Evolutionary conservation across 1,140 invertebrate genomes (phyloP), one percentile per base, ranked within the genome.

Genomic region (Saccostrea cuccullata): DNA sequence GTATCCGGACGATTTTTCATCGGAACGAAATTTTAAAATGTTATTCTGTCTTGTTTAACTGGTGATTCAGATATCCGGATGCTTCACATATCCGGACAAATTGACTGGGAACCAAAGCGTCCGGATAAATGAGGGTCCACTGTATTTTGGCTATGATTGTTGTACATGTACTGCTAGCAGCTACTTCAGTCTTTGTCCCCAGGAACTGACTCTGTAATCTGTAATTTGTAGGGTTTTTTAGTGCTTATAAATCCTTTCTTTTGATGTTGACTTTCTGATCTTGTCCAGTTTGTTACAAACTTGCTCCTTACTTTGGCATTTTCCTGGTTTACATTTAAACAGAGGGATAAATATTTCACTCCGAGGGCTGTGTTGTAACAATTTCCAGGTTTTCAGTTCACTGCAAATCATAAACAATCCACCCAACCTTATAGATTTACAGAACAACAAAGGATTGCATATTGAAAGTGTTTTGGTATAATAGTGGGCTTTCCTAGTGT

Each of bases 281-380:
- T 77, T 77, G 70, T 36, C 26, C 26, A 30, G 26, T 77, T 77
- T 77, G 15, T 30, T 77, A 36, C 70, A 77, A 77, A 77, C 70
- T 77, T 77, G 70, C 70, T 77, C 70, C 26, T 77, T 77, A 77
- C 23, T 26, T 36, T 77, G 70, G 70, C 26, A 12, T 77, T 77
- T 77, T 77, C 26, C 26, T 77, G 70, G 30, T 30, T 26, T 30
- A 77, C 26, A 30, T 26, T 26, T 77, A 77, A 77, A 77, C 70
- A 77, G 30, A 36, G 30, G 70, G 26, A 77, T 77, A 77, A 77
- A 77, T 77, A 77, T 77, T 77, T 77, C 70, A 77, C 70, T 77
- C 26, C 0, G 11, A 77, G 26, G 30, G 26, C 70, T 77, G 23
- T 36, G 70, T 26, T 30, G 70, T 77, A 77, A 77, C 70, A 77